phyloP scores from a whole-genome alignment of 2,113 vertebrate genomes.

The Melanerpes aurifrons region DNA sequence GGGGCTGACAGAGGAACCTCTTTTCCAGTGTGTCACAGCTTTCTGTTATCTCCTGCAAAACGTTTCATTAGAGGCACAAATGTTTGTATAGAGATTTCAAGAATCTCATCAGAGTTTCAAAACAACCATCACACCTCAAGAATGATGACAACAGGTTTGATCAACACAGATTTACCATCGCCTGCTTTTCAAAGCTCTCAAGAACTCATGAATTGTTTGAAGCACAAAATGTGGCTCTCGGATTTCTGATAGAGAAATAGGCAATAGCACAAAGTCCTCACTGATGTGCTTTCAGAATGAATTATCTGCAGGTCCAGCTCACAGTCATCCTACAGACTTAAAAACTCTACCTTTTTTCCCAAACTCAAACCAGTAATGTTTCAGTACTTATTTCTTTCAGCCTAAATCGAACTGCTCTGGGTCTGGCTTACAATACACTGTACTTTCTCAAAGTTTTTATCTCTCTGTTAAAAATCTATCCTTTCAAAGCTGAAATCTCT shows the following conservation, averaged over 20 bases:
- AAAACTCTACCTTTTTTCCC: not conserved
- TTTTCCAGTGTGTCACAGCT: accelerated
- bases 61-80: not conserved
- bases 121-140: not conserved
- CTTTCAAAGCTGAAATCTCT: not conserved
- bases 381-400: not conserved
- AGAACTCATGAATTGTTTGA: not conserved
- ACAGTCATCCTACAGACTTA: not conserved
- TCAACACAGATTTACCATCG: not conserved
- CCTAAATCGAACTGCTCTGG: not conserved
- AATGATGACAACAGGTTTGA: not conserved
- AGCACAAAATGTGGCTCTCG: not conserved
- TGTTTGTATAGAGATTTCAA: not conserved
- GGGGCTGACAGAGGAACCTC: not conserved
- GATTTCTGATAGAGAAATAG: not conserved
- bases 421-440: not conserved
- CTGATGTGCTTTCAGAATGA: not conserved
- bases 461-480: not conserved
- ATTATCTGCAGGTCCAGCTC: not conserved
- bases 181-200: not conserved
- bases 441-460: not conserved
- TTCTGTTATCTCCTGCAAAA: not conserved
- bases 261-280: not conserved
- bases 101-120: not conserved
- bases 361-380: not conserved